These are phyloP conservation scores for Dugesia japonica DNA, from an alignment of 2,888 invertebrate species.

Conservation along the genomic window DNA sequence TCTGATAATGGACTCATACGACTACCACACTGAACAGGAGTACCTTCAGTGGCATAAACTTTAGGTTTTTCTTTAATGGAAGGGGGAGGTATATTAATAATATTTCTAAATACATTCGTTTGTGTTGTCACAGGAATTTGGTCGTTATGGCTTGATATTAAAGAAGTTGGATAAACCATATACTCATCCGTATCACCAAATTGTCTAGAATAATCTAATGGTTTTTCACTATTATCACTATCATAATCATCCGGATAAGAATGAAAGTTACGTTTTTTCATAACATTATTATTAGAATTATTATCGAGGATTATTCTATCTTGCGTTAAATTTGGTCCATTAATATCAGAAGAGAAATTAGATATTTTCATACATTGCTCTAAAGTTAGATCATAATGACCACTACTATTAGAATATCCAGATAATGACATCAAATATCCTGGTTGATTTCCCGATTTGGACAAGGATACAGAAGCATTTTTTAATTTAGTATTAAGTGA, in stretches of 20 bases:
- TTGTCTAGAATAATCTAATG: constrained; percentile 14
- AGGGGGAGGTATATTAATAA: constrained; percentile 13
- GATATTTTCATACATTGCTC: constrained; percentile 31
- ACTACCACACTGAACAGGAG: constrained; percentile 12
- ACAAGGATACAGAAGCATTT: neutral
- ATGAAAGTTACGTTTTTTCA: constrained; percentile 1
- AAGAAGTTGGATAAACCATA: neutral
- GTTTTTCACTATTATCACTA: constrained; percentile 26
- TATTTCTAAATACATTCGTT: neutral
- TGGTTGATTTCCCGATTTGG: neutral
- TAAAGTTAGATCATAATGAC: constrained; percentile 31
- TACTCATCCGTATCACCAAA: constrained; percentile 17
- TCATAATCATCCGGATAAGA: constrained; percentile 12
- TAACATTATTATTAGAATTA: neutral
- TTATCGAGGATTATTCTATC: neutral
- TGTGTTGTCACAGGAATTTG: neutral
- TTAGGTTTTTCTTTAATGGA: constrained; percentile 20
- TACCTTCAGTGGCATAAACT: constrained; percentile 26
- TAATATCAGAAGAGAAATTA: neutral
- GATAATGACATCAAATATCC: constrained; percentile 25
- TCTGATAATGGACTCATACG: constrained; percentile 2
- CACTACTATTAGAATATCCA: constrained; percentile 28
- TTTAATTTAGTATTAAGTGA: neutral
- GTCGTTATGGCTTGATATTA: neutral
- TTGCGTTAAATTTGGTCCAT: neutral